These are phyloP conservation scores for Takifugu rubripes DNA, from an alignment of 2,797 vertebrate genomes.

Conservation along the genomic window DNA sequence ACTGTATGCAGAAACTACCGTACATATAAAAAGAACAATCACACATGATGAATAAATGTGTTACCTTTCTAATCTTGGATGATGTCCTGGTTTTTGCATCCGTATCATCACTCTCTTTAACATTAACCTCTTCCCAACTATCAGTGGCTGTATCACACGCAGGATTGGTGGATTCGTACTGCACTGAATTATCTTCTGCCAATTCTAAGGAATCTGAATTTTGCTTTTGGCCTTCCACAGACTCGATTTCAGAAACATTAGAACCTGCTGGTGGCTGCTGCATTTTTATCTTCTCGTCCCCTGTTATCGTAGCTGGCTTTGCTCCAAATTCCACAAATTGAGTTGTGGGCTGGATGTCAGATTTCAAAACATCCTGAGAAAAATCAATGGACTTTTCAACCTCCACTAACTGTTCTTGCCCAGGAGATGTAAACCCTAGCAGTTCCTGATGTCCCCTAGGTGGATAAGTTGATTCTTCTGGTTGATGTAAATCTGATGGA, in stretches of 20 bases:
- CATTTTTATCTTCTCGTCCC: slow-evolving; percentile 31
- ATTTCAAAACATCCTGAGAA: slow-evolving; percentile 4
- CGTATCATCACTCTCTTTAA: slow-evolving; percentile 7
- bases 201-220: slow-evolving; percentile 21
- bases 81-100: slow-evolving; percentile 16
- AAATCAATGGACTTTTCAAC: neutral
- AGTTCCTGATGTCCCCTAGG: slow-evolving; percentile 5
- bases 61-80: slow-evolving; percentile 63
- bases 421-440: neutral
- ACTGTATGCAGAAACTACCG: neutral
- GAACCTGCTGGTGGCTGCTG: slow-evolving; percentile 1
- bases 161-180: slow-evolving; percentile 25
- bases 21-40: neutral
- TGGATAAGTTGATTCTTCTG: slow-evolving; percentile 6
- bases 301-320: slow-evolving; percentile 14
- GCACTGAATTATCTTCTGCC: slow-evolving; percentile 28
- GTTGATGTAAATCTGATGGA: neutral
- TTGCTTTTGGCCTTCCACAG: slow-evolving; percentile 23
- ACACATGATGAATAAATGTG: neutral
- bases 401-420: slow-evolving; percentile 13
- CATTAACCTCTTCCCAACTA: slow-evolving; percentile 41
- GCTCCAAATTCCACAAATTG: slow-evolving; percentile 1
- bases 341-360: slow-evolving; percentile 5
- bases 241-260: slow-evolving; percentile 10
- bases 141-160: slow-evolving; percentile 43